Conservation (phyloP, 1,140 invertebrate genomes). For the Ostrea denselamellosa region DNA sequence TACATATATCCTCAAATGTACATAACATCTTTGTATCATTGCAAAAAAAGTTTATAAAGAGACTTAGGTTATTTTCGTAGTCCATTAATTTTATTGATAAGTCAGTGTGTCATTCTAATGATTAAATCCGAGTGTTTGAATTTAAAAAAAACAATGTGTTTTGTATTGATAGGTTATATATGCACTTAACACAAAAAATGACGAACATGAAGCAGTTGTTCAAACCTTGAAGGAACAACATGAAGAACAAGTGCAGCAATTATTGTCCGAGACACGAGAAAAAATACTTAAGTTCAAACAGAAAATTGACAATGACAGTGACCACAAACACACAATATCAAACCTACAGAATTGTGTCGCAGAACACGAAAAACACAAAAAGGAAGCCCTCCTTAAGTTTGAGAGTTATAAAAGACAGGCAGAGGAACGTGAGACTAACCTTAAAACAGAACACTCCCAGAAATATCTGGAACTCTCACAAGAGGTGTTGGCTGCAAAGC, state of each 20-base stretch:
- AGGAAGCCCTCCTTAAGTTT: slow-evolving; percentile 66
- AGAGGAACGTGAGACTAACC: slow-evolving; percentile 66
- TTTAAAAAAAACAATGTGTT: not conserved
- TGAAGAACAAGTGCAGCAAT: slow-evolving; percentile 75
- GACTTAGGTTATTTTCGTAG: no score
- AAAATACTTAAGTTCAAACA: slow-evolving; percentile 72
- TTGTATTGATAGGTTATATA: slow-evolving; percentile 76
- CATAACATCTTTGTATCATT: no score
- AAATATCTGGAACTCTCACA: slow-evolving; percentile 73
- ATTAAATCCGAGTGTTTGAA: no score
- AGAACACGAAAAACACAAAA: slow-evolving; percentile 66
- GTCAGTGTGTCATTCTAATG: no score
- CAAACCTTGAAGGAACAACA: slow-evolving; percentile 76
- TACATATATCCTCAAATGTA: no score
- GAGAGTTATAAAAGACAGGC: slow-evolving; percentile 68
- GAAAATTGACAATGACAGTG: slow-evolving; percentile 65
- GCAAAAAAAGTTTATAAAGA: no score
- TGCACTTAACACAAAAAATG: slow-evolving; percentile 79
- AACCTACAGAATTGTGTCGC: slow-evolving; percentile 60
- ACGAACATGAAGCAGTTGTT: slow-evolving; percentile 77
- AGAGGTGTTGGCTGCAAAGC: slow-evolving; percentile 73
- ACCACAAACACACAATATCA: slow-evolving; percentile 62
- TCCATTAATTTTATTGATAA: no score
- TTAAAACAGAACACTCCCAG: slow-evolving; percentile 71
- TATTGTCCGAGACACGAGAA: slow-evolving; percentile 74